A percentile compares a stretch with the other conserved stretches of the same genome.
Evolutionary conservation across 2,888 invertebrate species (phyloP).

Genomic region (Schrankia costaestrigalis): DNA sequence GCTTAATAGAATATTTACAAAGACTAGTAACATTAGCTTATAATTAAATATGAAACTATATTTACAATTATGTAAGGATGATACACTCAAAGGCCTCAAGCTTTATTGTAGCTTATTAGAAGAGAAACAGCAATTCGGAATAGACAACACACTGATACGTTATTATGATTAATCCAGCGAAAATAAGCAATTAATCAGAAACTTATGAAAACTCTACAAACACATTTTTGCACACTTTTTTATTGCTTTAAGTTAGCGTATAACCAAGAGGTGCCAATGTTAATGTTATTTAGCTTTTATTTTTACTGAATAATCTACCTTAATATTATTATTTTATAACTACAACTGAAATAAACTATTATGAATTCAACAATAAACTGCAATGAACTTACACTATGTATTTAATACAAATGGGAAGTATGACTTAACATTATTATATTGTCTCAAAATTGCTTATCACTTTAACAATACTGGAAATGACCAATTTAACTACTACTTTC

Average conservation of each 20-base stretch:
- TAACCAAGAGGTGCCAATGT: no score
- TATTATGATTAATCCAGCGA: conserved; percentile 5
- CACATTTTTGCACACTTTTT: no score
- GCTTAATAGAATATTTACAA: conserved; percentile 38
- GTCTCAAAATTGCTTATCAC: conserved; percentile 33
- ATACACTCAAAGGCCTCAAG: conserved; percentile 65
- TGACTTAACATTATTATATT: conserved; percentile 8
- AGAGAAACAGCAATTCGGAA: conserved; percentile 22
- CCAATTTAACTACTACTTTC: conserved; percentile 15
- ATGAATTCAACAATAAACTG: neutral
- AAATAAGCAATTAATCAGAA: no score
- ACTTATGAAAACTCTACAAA: no score
- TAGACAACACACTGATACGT: conserved; percentile 7
- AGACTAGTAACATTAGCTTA: conserved; percentile 39
- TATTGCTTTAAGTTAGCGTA: no score
- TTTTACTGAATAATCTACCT: no score
- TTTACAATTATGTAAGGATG: conserved; percentile 49
- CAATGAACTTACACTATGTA: conserved; percentile 4
- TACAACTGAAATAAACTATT: no score
- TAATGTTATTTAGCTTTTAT: no score
- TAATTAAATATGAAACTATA: conserved; percentile 40
- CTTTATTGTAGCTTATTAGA: conserved; percentile 23
- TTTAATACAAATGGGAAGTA: conserved; percentile 2
- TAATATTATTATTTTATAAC: no score
- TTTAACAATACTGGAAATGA: conserved; percentile 17